Conservation (phyloP, 2,113 vertebrate genomes). For the Arothron firmamentum region DNA sequence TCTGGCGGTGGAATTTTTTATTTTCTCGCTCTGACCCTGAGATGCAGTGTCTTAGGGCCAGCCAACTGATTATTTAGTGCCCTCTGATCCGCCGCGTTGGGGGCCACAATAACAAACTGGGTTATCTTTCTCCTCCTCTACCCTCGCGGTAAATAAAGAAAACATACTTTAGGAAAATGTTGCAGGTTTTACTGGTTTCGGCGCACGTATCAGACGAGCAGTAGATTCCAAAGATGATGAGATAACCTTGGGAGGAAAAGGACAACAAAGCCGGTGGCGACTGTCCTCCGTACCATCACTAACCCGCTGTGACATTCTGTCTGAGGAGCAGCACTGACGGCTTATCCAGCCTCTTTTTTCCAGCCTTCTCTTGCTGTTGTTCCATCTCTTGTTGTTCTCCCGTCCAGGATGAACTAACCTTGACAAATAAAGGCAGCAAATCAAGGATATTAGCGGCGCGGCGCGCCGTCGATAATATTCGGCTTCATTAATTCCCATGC, state of each 20-base stretch:
- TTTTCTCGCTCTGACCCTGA: slow-evolving; percentile 53
- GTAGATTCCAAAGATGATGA: slow-evolving; percentile 51
- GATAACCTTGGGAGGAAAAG: slow-evolving; percentile 71
- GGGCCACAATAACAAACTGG: slow-evolving; percentile 34
- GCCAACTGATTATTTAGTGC: slow-evolving; percentile 33
- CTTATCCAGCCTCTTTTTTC: slow-evolving; percentile 61
- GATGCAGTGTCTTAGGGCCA: slow-evolving; percentile 46
- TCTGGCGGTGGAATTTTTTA: slow-evolving; percentile 38
- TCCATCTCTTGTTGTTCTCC: slow-evolving; percentile 40
- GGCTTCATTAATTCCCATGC: slow-evolving; percentile 72
- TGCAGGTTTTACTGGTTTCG: slow-evolving; percentile 34
- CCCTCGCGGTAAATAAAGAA: slow-evolving; percentile 9
- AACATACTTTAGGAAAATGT: slow-evolving; percentile 6
- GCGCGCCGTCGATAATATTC: slow-evolving; percentile 72
- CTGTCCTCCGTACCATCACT: slow-evolving; percentile 53
- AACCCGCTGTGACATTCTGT: slow-evolving; percentile 70
- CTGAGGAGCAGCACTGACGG: slow-evolving; percentile 48
- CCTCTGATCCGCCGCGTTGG: slow-evolving; percentile 31
- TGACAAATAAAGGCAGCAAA: slow-evolving; percentile 61
- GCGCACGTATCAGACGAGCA: not conserved
- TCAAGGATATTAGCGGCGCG: slow-evolving; percentile 59
- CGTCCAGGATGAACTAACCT: slow-evolving; percentile 36
- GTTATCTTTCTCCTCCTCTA: slow-evolving; percentile 6
- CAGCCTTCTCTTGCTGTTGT: slow-evolving; percentile 15
- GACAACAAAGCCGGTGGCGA: slow-evolving; percentile 58